Conservation (phyloP, 1,140 invertebrate genomes). For the Orius insidiosus region DNA sequence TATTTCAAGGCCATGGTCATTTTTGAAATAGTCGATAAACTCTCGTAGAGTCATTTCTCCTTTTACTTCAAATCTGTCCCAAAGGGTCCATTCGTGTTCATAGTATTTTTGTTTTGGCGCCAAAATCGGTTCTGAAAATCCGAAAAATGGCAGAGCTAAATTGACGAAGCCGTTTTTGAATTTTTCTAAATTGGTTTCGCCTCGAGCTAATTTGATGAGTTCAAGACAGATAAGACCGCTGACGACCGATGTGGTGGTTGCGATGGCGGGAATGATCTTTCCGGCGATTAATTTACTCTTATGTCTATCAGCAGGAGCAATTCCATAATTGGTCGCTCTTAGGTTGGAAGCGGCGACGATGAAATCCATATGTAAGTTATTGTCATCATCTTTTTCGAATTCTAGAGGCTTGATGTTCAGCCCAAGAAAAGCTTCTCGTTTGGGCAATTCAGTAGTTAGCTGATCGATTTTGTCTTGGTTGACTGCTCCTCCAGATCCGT, state of each 20-base stretch:
- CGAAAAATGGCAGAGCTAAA: conserved; percentile 90
- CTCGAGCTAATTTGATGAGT: conserved; percentile 73
- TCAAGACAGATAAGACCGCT: conserved; percentile 89
- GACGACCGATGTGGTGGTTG: conserved; percentile 94
- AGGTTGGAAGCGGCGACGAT: conserved; percentile 95
- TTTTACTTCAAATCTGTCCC: conserved; percentile 91
- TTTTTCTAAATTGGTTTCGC: conserved; percentile 43
- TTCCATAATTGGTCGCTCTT: conserved; percentile 90
- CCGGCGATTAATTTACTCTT: conserved; percentile 97
- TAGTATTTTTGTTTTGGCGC: conserved; percentile 87
- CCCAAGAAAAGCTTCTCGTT: conserved; percentile 37
- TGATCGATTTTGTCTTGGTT: conserved; percentile 58
- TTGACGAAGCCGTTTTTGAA: conserved; percentile 98
- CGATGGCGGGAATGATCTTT: conserved; percentile 98
- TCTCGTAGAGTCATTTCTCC: conserved; percentile 88
- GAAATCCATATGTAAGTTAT: conserved; percentile 97
- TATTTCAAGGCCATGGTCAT: conserved; percentile 79
- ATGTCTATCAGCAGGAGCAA: conserved; percentile 82
- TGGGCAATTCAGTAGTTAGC: conserved; percentile 46
- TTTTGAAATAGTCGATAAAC: conserved; percentile 90
- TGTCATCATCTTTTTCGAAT: conserved; percentile 98
- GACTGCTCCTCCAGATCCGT: conserved; percentile 25
- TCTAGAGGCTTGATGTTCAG: conserved; percentile 73
- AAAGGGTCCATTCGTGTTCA: conserved; percentile 88
- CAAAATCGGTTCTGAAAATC: conserved; percentile 86